Percentiles rank a stretch among this genome's conserved stretches.
Conservation (phyloP, 2,797 vertebrate species). For the Acanthurus lineatus region DNA sequence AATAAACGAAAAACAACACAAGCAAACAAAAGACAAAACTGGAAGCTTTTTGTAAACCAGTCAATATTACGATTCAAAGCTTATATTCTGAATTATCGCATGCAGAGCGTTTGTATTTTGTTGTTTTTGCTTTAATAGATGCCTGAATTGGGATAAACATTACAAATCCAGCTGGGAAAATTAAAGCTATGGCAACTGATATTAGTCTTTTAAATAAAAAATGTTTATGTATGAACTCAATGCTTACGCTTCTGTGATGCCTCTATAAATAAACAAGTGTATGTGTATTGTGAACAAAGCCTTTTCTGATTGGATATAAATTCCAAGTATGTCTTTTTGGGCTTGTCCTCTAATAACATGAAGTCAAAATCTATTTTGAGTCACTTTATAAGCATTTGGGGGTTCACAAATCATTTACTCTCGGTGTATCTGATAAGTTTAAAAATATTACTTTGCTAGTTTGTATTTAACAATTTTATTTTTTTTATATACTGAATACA, state of each 20-base stretch:
- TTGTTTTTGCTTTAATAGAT: too few species aligned
- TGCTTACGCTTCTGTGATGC: not conserved
- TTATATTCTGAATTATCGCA: too few species aligned
- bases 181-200: too few species aligned
- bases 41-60: conserved; percentile 68
- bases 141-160: too few species aligned
- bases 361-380: not conserved
- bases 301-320: not conserved
- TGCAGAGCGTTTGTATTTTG: too few species aligned
- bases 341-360: not conserved
- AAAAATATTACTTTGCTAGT: conserved; percentile 1
- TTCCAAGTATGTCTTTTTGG: too few species aligned
- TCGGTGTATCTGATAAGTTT: conserved; percentile 8
- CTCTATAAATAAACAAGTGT: not conserved
- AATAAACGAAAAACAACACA: conserved; percentile 65
- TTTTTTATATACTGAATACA: conserved; percentile 46
- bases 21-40: conserved; percentile 58
- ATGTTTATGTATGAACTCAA: not conserved
- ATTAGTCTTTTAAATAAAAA: too few species aligned
- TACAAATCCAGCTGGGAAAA: too few species aligned
- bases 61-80: conserved; percentile 25
- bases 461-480: conserved; percentile 27
- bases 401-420: not conserved
- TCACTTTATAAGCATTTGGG: conserved; percentile 6
- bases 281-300: not conserved